Percentiles rank a stretch among this genome's conserved stretches.
Evolutionary conservation across 1,140 invertebrate genomes (phyloP).

Genomic region (Grapholita molesta): DNA sequence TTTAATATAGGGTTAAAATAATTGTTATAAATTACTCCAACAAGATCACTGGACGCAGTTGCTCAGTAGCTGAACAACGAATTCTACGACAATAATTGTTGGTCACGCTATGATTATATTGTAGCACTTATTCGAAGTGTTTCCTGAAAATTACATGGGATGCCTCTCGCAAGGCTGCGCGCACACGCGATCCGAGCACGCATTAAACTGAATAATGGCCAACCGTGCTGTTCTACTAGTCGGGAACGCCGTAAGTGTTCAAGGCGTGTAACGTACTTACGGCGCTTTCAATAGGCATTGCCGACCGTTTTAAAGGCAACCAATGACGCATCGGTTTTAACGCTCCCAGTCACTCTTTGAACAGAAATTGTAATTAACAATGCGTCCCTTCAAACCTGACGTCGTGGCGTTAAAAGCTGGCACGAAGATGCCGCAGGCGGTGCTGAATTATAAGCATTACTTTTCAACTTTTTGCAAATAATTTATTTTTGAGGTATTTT

Average conservation of each 20-base stretch:
- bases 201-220: conserved; percentile 64
- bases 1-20: neutral
- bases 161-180: conserved; percentile 69
- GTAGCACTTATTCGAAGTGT: conserved; percentile 72
- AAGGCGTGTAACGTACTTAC: neutral
- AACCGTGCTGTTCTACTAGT: conserved; percentile 32
- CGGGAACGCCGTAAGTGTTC: neutral
- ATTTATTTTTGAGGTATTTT: neutral
- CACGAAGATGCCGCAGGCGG: neutral
- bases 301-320: conserved; percentile 53
- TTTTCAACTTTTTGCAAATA: neutral
- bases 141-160: conserved; percentile 77
- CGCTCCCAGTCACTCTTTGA: conserved; percentile 58
- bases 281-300: neutral
- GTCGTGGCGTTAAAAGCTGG: neutral
- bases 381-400: neutral
- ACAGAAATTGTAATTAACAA: conserved; percentile 30
- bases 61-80: conserved; percentile 65
- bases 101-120: conserved; percentile 75
- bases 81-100: conserved; percentile 71
- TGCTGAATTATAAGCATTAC: neutral
- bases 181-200: conserved; percentile 71
- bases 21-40: conserved; percentile 14
- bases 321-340: conserved; percentile 76
- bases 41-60: conserved; percentile 32